Percentiles rank a stretch among this genome's conserved stretches.
These are phyloP conservation scores for Sminthurides bifidus DNA, from an alignment of 1,140 invertebrate genomes.

Conservation along the genomic window DNA sequence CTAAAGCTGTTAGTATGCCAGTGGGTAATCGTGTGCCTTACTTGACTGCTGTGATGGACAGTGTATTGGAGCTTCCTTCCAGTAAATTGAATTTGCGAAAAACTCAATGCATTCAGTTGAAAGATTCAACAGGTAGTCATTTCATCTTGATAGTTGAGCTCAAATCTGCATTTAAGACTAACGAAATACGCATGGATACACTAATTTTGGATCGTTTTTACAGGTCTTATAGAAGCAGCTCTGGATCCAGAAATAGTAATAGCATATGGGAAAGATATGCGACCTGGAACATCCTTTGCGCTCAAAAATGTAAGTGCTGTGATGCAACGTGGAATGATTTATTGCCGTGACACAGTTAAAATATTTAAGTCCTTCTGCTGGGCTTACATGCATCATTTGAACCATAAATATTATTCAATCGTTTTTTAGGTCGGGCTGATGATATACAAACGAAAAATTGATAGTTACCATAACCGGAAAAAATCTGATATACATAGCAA, in stretches of 20 bases:
- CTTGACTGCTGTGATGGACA: slow-evolving; percentile 10
- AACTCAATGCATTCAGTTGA: slow-evolving; percentile 7
- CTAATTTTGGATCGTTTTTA: neutral
- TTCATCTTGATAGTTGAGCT: neutral
- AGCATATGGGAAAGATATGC: neutral
- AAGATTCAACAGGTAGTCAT: slow-evolving; percentile 8
- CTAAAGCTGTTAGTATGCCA: neutral
- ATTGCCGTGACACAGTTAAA: too few species aligned
- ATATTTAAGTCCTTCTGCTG: too few species aligned
- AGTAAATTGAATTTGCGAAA: neutral
- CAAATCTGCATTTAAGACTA: neutral
- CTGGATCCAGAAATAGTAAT: slow-evolving; percentile 4
- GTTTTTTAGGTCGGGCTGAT: too few species aligned
- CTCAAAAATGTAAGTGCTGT: slow-evolving; percentile 20
- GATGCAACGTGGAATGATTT: too few species aligned
- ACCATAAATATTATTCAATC: too few species aligned
- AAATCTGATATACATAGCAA: too few species aligned
- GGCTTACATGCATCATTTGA: too few species aligned
- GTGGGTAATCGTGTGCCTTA: slow-evolving; percentile 12
- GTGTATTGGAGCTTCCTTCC: slow-evolving; percentile 6
- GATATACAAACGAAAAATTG: too few species aligned
- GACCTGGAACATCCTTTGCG: slow-evolving; percentile 12
- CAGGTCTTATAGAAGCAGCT: slow-evolving; percentile 14
- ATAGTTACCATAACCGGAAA: too few species aligned
- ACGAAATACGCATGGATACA: neutral